Conservation (phyloP, 1,140 invertebrate species). For the Alviniconcha marisindica region DNA sequence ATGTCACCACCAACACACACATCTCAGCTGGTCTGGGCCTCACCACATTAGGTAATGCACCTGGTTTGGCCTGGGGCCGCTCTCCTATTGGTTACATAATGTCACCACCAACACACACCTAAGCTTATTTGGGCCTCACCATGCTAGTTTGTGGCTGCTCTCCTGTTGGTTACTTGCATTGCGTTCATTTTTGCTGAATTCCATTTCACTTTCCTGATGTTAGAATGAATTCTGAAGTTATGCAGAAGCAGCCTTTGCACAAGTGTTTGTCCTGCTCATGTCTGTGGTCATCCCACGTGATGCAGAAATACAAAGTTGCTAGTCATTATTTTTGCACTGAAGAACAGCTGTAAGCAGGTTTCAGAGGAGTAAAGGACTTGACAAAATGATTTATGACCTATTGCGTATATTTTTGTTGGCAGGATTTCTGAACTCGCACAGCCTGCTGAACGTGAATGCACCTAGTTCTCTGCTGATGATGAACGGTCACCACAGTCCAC, state of each 20-base stretch:
- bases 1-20: conserved; percentile 78
- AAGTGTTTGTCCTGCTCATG: no score
- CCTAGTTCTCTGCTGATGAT: conserved; percentile 50
- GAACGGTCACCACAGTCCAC: conserved; percentile 52
- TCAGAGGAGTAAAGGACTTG: not conserved
- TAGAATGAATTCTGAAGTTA: no score
- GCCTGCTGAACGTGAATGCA: conserved; percentile 60
- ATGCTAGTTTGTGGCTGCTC: no score
- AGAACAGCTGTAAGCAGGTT: not conserved
- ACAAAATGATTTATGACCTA: not conserved
- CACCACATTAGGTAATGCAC: conserved; percentile 44
- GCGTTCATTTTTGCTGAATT: no score
- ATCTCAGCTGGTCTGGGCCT: conserved; percentile 57
- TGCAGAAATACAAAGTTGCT: no score
- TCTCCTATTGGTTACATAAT: no score
- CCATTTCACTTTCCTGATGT: no score
- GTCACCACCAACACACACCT: conserved; percentile 77
- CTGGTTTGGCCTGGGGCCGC: no score
- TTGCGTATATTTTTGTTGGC: not conserved
- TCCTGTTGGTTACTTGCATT: no score
- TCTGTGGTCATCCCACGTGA: no score
- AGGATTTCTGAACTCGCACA: conserved; percentile 44
- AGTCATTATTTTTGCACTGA: not conserved
- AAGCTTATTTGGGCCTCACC: conserved; percentile 57
- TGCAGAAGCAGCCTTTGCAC: no score